Base-by-base conservation (phyloP, 2,888 invertebrate species). In the Polydrusus tereticollis region DNA sequence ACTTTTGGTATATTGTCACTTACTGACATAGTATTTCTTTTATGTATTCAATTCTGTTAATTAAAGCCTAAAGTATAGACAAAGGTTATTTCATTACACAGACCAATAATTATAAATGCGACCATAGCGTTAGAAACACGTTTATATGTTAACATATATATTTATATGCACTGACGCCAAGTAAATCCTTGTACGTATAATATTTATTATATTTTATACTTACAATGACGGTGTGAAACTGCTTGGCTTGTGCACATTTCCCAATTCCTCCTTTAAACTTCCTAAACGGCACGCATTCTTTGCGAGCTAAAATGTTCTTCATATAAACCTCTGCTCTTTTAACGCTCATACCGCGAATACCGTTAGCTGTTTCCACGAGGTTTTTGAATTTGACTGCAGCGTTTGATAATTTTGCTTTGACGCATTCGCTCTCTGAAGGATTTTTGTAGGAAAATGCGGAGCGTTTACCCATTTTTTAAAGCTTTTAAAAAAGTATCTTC, bases 311-410 rank as follows among this genome's bases (percentile, higher is more conserved):
- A 1, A 95, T 94, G 84, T 93, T 93, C 83, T 94, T 93, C 78
- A 94, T 85, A 83, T 90, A 94, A 43, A 89, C 87, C 57, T 90
- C 88, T 58, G 94, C 94, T 77, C 94, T 87, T 76, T 91, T 87
- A 72, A 94, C 85, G 57, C 92, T 88, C 94, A 94, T 93, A 66
- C 88, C 88, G 81, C 92, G 91, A 76, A 94, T 89, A 29, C 92
- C 92, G 80, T 90, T 89, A 70, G 94, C 94, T 12, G 94, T 90
- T 86, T 94, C 94, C 78, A 92, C 88, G 0, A 94, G 94, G 86
- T 94, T 94, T 89, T 94, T 94, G 84, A 94, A 94, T 82, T 93
- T 93, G 73, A 93, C 93, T 69, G 93, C 87, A 69, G 94, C 87
- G 82, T 93, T 93, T 0, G 92, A 91, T n/a, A 93, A 93, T 78